Evolutionary conservation across 2,797 vertebrate genomes (phyloP), one percentile per base, ranked within the genome.

Genomic region (Cheirogaleus major): DNA sequence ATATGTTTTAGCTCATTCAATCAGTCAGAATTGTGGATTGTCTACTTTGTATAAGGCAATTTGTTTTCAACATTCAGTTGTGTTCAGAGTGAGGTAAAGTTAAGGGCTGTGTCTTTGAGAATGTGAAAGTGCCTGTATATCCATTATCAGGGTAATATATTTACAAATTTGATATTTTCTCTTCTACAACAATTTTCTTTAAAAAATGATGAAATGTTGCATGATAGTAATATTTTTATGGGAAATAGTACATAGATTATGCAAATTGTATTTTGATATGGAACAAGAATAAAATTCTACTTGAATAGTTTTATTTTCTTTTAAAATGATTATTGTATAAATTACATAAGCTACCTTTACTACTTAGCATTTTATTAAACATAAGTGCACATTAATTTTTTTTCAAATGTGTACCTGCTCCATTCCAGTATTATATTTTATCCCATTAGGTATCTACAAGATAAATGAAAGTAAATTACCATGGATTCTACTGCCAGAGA

Each of bases 401-500:
- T 91, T 85, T 35, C 38, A 89, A 32, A 48, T 89, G 61, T 91
- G 94, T 73, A 95, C 95, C 30, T 88, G 32, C 14, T 27, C 43
- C 76, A 63, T 35, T 97, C 48, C n/a, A 95, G 61, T 38, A 79
- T 5, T 69, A 95, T 95, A 41, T 96, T 96, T 86, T 85, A 91
- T 93, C 92, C 91, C 88, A 95, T 80, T 82, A 94, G 48, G 92
- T 72, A 95, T 55, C 97, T 96, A 96, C 0, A 92, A 93, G 86
- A 93, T 93, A 97, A 97, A 96, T 70, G 89, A 93, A 91, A 97
- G 93, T 92, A 90, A 97, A 95, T 98, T 96, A 93, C 76, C 95
- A 95, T 97, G 95, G 98, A 98, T 98, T 97, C 45, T 30, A 50
- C 55, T 92, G 38, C 69, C 88, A 95, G 89, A 96, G 89, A 94